phyloP scores from a whole-genome alignment of 2,888 invertebrate genomes.

The Desoria tigrina region DNA sequence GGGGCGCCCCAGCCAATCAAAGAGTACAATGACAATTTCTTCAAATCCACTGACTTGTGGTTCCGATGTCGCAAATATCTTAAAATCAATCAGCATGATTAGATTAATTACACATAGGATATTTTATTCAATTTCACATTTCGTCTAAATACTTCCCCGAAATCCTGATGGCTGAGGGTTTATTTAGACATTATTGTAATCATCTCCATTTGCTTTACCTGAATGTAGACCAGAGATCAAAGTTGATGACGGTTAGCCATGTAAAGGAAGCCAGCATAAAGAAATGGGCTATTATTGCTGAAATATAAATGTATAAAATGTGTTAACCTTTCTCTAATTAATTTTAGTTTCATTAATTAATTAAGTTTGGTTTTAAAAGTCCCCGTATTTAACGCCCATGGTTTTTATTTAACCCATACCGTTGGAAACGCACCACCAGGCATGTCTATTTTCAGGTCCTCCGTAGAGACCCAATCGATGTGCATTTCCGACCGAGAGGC shows the following conservation, averaged over 20 bases:
- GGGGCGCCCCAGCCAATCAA: conserved; percentile 1
- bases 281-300: conserved; percentile 14
- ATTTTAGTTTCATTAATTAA: too few species aligned
- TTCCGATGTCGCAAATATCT: background rate
- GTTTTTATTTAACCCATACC: conserved; percentile 7
- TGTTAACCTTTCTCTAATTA: too few species aligned
- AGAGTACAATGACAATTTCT: conserved; percentile 1
- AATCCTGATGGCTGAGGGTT: background rate
- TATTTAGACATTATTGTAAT: background rate
- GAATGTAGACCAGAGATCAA: conserved; percentile 6
- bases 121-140: too few species aligned
- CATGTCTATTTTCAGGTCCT: background rate
- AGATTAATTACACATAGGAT: too few species aligned
- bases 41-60: background rate
- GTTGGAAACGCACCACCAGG: background rate
- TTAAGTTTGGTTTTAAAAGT: too few species aligned
- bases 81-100: background rate
- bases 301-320: background rate
- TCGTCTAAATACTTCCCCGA: too few species aligned
- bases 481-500: conserved; percentile 8
- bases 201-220: background rate
- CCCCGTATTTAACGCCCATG: too few species aligned
- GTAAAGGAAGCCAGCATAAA: conserved; percentile 9
- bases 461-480: conserved; percentile 4
- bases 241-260: conserved; percentile 13